These are phyloP conservation scores for Leptatherina wallacei DNA, from an alignment of 2,797 vertebrate genomes.

Conservation along the genomic window DNA sequence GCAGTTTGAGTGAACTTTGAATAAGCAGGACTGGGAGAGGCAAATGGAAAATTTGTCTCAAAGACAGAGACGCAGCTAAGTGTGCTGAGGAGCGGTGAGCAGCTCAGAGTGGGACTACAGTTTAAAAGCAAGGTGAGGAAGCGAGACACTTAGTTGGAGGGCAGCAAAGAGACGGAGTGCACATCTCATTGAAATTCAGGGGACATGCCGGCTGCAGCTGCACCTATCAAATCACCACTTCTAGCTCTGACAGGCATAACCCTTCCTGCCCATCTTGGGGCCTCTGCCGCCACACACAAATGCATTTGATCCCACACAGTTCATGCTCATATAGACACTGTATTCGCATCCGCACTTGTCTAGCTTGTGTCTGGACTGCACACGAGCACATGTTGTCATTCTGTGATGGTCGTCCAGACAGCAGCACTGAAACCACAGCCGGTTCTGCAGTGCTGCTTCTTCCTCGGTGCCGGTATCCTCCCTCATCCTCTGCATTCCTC, in stretches of 20 bases:
- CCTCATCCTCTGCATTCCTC: slow-evolving; percentile 60
- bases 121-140: slow-evolving; percentile 40
- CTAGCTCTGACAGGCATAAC: slow-evolving; percentile 74
- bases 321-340: slow-evolving; percentile 9
- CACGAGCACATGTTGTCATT: slow-evolving; percentile 37
- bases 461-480: slow-evolving; percentile 43
- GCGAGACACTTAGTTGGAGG: slow-evolving; percentile 58
- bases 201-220: slow-evolving; percentile 86
- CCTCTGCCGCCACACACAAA: slow-evolving; percentile 19
- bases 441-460: slow-evolving; percentile 60
- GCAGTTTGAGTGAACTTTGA: slow-evolving; percentile 33
- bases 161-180: slow-evolving; percentile 63
- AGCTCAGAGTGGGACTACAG: slow-evolving; percentile 42
- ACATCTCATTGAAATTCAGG: slow-evolving; percentile 86
- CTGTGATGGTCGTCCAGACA: slow-evolving; percentile 35
- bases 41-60: slow-evolving; percentile 9
- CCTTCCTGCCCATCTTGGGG: slow-evolving; percentile 43
- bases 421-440: slow-evolving; percentile 33
- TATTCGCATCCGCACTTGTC: slow-evolving; percentile 13
- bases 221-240: slow-evolving; percentile 86
- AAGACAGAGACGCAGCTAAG: slow-evolving; percentile 41
- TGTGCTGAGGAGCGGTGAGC: slow-evolving; percentile 32
- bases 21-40: slow-evolving; percentile 23
- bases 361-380: slow-evolving; percentile 32
- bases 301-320: slow-evolving; percentile 20